Evolutionary conservation across 2,113 vertebrate species (phyloP).

Genomic region (Thunnus maccoyii): DNA sequence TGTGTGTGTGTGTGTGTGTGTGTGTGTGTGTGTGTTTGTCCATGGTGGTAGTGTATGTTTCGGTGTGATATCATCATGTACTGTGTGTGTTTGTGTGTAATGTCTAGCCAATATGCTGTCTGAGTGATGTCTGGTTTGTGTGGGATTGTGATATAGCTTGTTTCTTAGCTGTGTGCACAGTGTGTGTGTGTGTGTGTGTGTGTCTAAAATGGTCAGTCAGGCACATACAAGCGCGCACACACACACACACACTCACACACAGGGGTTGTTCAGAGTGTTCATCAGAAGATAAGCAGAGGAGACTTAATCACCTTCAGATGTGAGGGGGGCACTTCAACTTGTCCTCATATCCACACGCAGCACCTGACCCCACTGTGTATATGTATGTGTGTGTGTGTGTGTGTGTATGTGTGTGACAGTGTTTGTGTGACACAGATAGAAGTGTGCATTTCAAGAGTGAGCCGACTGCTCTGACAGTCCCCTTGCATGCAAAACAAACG

Average conservation of each 20-base stretch:
- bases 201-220: conserved; percentile 48
- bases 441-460: conserved; percentile 59
- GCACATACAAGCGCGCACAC: conserved; percentile 20
- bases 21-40: conserved; percentile 8
- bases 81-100: conserved; percentile 72
- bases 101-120: conserved; percentile 74
- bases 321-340: conserved; percentile 81
- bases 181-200: conserved; percentile 50
- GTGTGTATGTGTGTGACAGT: conserved; percentile 41
- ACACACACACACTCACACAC: conserved; percentile 41
- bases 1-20: conserved; percentile 12
- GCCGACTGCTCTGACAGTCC: background rate
- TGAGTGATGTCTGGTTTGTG: conserved; percentile 75
- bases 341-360: conserved; percentile 73
- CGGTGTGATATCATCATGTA: conserved; percentile 72
- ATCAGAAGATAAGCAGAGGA: conserved; percentile 84
- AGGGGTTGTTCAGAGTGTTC: conserved; percentile 74
- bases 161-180: conserved; percentile 41
- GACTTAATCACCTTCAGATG: conserved; percentile 83
- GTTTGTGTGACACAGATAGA: conserved; percentile 8
- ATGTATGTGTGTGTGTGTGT: conserved; percentile 39
- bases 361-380: conserved; percentile 62
- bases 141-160: conserved; percentile 66
- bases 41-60: conserved; percentile 65
- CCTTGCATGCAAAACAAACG: conserved; percentile 19